These are phyloP conservation scores for Lagorchestes hirsutus DNA, from an alignment of 2,797 vertebrate genomes.

Conservation along the genomic window DNA sequence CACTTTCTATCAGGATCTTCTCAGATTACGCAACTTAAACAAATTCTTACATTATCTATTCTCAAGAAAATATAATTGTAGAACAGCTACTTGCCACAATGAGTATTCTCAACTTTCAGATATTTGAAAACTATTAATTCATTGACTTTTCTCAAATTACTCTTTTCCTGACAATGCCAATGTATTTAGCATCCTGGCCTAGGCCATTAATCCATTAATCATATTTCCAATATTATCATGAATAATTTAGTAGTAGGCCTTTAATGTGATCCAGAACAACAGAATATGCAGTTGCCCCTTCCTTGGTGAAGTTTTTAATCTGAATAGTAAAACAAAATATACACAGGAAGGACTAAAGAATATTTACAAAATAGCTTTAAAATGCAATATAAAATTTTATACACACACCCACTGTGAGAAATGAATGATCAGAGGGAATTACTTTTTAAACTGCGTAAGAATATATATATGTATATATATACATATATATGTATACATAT, in stretches of 20 bases:
- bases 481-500: no score
- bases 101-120: neutral
- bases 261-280: neutral
- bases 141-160: neutral
- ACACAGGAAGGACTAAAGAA: neutral
- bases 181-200: neutral
- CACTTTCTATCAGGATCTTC: neutral
- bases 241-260: neutral
- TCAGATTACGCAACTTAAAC: neutral
- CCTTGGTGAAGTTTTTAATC: neutral
- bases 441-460: neutral
- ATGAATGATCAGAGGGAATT: neutral
- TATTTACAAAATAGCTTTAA: neutral
- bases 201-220: neutral
- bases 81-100: neutral
- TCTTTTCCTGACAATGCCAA: neutral
- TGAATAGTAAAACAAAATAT: neutral
- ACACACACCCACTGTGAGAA: neutral
- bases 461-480: neutral
- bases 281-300: neutral
- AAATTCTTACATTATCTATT: neutral
- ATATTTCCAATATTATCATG: neutral
- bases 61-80: neutral
- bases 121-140: neutral
- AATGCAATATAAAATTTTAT: neutral